Evolutionary conservation across 2,888 invertebrate species (phyloP), one percentile per base, ranked within the genome.

Genomic region (Hirtodrosophila confusa): DNA sequence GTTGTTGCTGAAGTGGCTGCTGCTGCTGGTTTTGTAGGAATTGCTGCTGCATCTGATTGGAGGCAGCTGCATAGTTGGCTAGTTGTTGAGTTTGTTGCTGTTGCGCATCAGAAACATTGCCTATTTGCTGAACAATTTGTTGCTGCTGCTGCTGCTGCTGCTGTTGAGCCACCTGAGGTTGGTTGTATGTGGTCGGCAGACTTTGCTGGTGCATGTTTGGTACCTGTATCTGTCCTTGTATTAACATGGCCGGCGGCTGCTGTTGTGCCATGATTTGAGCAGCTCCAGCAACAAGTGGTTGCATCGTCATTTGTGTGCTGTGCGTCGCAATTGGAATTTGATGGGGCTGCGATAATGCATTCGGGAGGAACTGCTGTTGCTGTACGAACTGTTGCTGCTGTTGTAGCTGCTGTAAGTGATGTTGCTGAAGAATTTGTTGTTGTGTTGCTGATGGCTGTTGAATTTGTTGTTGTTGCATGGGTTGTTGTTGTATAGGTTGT

Each of bases 331-430:
- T 53, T 44, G 73, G 61, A 51, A 74, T 78, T 49, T 83, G 78
- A 55, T 61, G 80, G 6, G 66, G 56, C 39, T 75, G 74, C 35
- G 83, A 10, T 45, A 86, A 41, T 11, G 71, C 11, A 55, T 86
- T 89, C 54, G 93, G 92, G 39, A 92, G 83, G 73, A 93, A 93
- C 75, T 93, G 93, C 56, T 93, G 93, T 43, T 93, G 65, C 91
- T 93, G 93, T 68, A 69, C 63, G 6, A 63, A 73, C 11, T 93
- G 92, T 31, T 92, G 84, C 70, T 93, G 93, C 70, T 93, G 93
- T 11, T 67, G 71, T 33, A 72, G 63, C 27, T 85, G 79, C 29
- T 77, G 82, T 12, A 66, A 47, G 24, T 90, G 91, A 51, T 85
- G 73, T 44, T 82, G 84, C 45, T 80, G 82, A 17, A 89, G 55